These are phyloP conservation scores for Alethe castanea DNA, from an alignment of 2,113 vertebrate species.

Conservation along the genomic window DNA sequence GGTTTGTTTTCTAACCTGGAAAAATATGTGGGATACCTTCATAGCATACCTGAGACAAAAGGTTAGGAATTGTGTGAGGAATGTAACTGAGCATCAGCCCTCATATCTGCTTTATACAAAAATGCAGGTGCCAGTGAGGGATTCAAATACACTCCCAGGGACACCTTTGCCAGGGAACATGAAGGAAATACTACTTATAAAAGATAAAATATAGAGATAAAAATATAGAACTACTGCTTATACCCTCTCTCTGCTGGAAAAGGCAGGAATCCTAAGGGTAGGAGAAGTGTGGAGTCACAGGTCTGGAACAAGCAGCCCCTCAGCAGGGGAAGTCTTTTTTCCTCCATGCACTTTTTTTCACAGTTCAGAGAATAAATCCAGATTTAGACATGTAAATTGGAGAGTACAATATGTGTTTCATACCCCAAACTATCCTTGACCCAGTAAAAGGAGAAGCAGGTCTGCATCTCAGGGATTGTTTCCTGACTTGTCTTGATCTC, in stretches of 20 bases:
- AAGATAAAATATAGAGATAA: not conserved
- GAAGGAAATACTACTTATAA: not conserved
- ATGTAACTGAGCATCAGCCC: not conserved
- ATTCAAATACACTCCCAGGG: not conserved
- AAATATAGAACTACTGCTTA: not conserved
- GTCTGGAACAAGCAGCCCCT: not conserved
- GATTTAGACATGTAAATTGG: not conserved
- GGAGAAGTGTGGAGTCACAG: not conserved
- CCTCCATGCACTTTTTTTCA: not conserved
- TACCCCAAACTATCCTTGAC: not conserved
- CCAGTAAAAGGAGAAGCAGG: conserved; percentile 11
- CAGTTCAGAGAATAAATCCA: not conserved
- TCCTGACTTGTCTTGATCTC: not conserved
- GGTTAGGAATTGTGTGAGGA: not conserved
- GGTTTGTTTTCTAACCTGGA: not conserved
- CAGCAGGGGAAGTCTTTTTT: not conserved
- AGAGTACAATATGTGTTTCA: not conserved
- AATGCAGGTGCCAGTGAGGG: not conserved
- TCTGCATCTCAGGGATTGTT: not conserved
- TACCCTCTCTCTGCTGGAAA: not conserved
- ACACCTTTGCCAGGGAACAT: not conserved
- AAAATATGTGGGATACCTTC: not conserved
- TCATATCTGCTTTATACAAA: not conserved
- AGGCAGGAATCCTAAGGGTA: not conserved
- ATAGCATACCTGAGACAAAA: not conserved